These are phyloP conservation scores for Hystrix cristata DNA, from an alignment of 2,113 vertebrate species.

Conservation along the genomic window DNA sequence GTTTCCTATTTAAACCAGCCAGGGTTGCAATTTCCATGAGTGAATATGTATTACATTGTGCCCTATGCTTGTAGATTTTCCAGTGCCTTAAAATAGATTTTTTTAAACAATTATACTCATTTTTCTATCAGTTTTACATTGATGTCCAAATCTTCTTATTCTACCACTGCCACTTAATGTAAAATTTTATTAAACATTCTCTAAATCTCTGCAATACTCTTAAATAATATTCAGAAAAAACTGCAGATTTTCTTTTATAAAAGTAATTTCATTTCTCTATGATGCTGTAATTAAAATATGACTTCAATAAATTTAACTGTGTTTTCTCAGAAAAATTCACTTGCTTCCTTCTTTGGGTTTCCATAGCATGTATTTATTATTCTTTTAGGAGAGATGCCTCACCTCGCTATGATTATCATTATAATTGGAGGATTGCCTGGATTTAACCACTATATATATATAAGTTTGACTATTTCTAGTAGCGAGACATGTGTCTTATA, in stretches of 20 bases:
- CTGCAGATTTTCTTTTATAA: neutral
- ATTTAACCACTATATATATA: neutral
- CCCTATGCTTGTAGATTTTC: neutral
- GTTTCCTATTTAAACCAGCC: neutral
- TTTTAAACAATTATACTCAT: neutral
- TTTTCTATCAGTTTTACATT: neutral
- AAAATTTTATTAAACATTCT: neutral
- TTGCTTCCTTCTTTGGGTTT: neutral
- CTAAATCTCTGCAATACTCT: neutral
- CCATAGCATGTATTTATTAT: neutral
- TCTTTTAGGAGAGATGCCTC: neutral
- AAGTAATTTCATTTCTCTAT: neutral
- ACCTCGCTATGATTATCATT: neutral
- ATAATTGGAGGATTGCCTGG: neutral
- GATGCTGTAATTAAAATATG: neutral
- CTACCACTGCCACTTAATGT: neutral
- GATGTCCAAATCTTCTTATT: neutral
- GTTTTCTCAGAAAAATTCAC: neutral
- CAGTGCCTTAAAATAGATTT: neutral
- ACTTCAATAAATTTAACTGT: neutral
- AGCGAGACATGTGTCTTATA: neutral
- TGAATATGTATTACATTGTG: neutral
- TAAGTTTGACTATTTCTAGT: neutral
- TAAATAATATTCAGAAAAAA: neutral
- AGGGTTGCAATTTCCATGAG: neutral